A percentile compares a stretch with the other conserved stretches of the same genome.
phyloP scores from a whole-genome alignment of 1,140 invertebrate genomes.

The Gonatopus flavifemur region DNA sequence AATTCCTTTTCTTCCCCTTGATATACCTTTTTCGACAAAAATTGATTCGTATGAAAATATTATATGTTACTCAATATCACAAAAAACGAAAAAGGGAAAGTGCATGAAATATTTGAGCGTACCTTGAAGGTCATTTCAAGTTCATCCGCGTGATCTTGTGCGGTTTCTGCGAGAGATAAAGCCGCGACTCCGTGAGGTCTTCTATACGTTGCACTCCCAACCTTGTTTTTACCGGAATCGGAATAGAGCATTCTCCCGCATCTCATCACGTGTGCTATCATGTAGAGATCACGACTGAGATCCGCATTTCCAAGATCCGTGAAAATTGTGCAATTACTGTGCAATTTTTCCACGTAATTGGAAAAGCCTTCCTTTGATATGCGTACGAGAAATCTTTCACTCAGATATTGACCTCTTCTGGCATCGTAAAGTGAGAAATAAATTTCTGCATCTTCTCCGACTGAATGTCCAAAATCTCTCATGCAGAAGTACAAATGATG shows the following conservation, averaged over 20 bases:
- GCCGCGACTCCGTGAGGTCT: slow-evolving; percentile 85
- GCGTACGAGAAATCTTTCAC: slow-evolving; percentile 84
- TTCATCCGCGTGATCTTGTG: slow-evolving; percentile 64
- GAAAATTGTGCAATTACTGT: slow-evolving; percentile 87
- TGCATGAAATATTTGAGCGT: neutral
- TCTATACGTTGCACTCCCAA: slow-evolving; percentile 64
- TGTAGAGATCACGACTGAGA: slow-evolving; percentile 77
- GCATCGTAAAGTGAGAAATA: slow-evolving; percentile 86
- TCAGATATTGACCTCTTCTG: slow-evolving; percentile 70
- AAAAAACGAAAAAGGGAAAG: neutral
- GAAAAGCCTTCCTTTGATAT: slow-evolving; percentile 88
- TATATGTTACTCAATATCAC: neutral
- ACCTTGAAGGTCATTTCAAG: slow-evolving; percentile 72
- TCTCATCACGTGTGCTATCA: slow-evolving; percentile 86
- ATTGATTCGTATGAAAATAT: slow-evolving; percentile 1
- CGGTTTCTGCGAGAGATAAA: slow-evolving; percentile 65
- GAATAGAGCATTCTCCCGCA: slow-evolving; percentile 85
- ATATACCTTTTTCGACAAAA: slow-evolving; percentile 64
- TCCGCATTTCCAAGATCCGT: slow-evolving; percentile 82
- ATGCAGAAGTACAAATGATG: slow-evolving; percentile 87
- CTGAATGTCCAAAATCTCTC: slow-evolving; percentile 82
- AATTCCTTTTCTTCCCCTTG: slow-evolving; percentile 91
- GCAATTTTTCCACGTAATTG: slow-evolving; percentile 83
- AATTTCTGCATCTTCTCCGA: slow-evolving; percentile 86
- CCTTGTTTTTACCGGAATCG: slow-evolving; percentile 72